These are phyloP conservation scores for Taurulus bubalis DNA, from an alignment of 2,113 vertebrate genomes.

Conservation along the genomic window DNA sequence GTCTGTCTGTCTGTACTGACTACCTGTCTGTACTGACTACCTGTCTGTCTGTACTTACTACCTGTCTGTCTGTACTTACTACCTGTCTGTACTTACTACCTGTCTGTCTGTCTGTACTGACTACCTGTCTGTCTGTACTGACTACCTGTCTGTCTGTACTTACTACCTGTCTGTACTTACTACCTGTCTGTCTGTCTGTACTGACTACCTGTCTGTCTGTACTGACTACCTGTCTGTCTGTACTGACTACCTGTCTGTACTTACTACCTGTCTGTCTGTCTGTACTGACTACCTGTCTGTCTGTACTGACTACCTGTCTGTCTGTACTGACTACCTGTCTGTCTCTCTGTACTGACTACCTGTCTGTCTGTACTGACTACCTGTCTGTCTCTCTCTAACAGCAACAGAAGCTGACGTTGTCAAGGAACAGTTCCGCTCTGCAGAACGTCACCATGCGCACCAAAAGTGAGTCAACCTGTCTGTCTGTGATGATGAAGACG, in stretches of 20 bases:
- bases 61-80: too few species aligned
- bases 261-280: not conserved
- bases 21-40: not conserved
- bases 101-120: constrained; percentile 18
- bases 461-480: constrained; percentile 87
- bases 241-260: too few species aligned
- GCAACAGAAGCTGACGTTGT: constrained; percentile 92
- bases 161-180: not conserved
- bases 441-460: constrained; percentile 91
- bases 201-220: constrained; percentile 5
- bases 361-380: not conserved
- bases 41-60: too few species aligned
- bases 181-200: not conserved
- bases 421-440: constrained; percentile 90
- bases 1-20: not conserved
- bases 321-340: not conserved
- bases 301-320: not conserved
- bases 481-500: not conserved
- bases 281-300: not conserved
- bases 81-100: not conserved
- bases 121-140: not conserved
- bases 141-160: not conserved
- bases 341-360: not conserved
- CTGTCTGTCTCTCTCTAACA: constrained; percentile 61
- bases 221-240: not conserved